These are phyloP conservation scores for Eufriesea mexicana DNA, from an alignment of 1,140 invertebrate species.

Conservation along the genomic window DNA sequence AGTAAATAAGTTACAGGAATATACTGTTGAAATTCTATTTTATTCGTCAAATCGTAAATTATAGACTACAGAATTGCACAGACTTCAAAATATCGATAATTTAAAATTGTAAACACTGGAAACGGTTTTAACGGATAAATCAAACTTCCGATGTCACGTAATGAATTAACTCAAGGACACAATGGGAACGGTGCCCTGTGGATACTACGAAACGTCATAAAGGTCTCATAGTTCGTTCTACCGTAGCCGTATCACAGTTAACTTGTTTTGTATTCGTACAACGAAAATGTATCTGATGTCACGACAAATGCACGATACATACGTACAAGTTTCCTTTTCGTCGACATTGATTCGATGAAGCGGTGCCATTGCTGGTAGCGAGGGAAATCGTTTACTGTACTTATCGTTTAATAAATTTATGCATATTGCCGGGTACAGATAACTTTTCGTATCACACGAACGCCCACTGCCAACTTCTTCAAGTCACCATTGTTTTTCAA, in stretches of 20 bases:
- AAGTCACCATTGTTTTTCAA: neutral
- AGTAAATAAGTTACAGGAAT: neutral
- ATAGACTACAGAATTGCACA: neutral
- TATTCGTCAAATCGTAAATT: neutral
- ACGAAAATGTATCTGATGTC: constrained; percentile 46
- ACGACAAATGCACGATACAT: constrained; percentile 19
- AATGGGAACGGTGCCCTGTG: constrained; percentile 9
- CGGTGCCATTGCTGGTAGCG: constrained; percentile 2
- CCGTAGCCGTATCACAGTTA: constrained; percentile 26
- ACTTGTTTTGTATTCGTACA: constrained; percentile 39
- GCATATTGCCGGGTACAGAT: constrained; percentile 39
- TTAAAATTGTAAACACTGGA: constrained; percentile 44
- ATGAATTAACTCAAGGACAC: constrained; percentile 51
- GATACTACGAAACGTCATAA: constrained; percentile 30
- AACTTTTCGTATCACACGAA: constrained; percentile 57
- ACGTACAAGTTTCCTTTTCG: constrained; percentile 32
- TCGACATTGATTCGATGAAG: constrained; percentile 22
- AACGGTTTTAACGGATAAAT: constrained; percentile 30
- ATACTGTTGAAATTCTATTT: neutral
- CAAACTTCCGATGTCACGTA: constrained; percentile 38
- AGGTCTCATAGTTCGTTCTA: neutral
- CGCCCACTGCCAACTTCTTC: constrained; percentile 44
- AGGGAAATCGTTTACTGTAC: constrained; percentile 29
- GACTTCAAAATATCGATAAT: neutral
- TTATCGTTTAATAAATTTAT: constrained; percentile 46